A percentile compares a stretch with the other conserved stretches of the same genome.
Evolutionary conservation across 2,888 invertebrate genomes (phyloP).

Genomic region (Smittia aterrima): DNA sequence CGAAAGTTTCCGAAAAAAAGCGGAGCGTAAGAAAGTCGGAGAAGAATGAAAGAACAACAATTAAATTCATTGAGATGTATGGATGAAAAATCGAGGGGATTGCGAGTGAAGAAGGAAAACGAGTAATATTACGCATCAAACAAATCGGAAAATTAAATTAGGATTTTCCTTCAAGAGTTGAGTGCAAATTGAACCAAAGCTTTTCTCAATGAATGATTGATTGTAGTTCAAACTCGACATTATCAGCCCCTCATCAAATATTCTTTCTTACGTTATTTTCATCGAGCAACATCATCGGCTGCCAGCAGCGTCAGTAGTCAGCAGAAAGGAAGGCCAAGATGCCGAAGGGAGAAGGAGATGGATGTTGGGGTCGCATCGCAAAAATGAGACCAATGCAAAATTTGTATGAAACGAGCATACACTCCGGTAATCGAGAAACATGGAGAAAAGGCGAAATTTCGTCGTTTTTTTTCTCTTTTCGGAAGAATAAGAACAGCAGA

Average conservation of each 20-base stretch:
- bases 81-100: background rate
- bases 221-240: no score
- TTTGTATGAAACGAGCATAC: background rate
- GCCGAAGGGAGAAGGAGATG: constrained; percentile 2
- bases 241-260: background rate
- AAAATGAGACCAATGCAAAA: constrained; percentile 17
- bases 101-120: background rate
- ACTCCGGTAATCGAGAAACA: constrained; percentile 19
- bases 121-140: no score
- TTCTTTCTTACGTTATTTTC: background rate
- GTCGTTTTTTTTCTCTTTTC: constrained; percentile 30
- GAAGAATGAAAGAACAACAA: constrained; percentile 11
- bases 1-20: background rate
- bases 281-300: constrained; percentile 25
- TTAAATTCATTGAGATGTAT: background rate
- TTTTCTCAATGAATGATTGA: no score
- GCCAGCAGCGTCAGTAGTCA: constrained; percentile 1
- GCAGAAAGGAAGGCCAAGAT: constrained; percentile 29
- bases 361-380: constrained; percentile 16
- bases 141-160: no score
- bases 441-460: constrained; percentile 39
- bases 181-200: no score
- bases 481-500: constrained; percentile 37
- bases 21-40: background rate
- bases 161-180: no score